Percentiles rank a stretch among this genome's conserved stretches.
Evolutionary conservation across 2,888 invertebrate species (phyloP).

Genomic region (Tipula confusa): DNA sequence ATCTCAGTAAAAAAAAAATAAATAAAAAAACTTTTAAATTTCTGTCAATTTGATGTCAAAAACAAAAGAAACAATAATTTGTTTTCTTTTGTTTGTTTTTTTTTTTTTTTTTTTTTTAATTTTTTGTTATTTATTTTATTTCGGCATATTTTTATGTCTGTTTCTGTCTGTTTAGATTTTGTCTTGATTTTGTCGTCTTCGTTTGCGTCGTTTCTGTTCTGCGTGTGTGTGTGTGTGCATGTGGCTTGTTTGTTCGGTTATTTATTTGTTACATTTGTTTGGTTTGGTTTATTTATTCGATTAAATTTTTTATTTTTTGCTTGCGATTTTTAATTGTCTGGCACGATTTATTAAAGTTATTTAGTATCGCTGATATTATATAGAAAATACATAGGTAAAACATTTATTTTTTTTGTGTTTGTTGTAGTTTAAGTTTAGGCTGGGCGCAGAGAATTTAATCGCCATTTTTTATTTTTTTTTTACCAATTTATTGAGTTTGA

Average conservation of each 20-base stretch:
- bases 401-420: background rate
- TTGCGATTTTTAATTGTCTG: background rate
- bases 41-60: constrained; percentile 25
- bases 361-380: background rate
- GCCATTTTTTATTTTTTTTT: background rate
- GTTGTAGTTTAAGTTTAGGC: background rate
- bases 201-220: background rate
- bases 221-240: background rate
- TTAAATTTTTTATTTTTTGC: background rate
- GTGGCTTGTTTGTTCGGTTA: background rate
- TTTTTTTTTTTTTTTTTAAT: no score
- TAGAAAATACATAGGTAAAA: background rate
- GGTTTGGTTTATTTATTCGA: constrained; percentile 3
- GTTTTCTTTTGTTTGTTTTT: background rate
- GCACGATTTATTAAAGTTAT: background rate
- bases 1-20: background rate
- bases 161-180: constrained; percentile 20
- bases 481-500: background rate
- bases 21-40: background rate
- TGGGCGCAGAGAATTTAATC: background rate
- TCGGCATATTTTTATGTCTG: constrained; percentile 25
- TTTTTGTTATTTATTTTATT: background rate
- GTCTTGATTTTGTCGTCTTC: constrained; percentile 14
- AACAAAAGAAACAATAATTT: constrained; percentile 25
- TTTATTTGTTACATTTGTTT: no score